A percentile compares a stretch with the other conserved stretches of the same genome.
phyloP scores from a whole-genome alignment of 2,113 vertebrate species.

The Serilophus lunatus region DNA sequence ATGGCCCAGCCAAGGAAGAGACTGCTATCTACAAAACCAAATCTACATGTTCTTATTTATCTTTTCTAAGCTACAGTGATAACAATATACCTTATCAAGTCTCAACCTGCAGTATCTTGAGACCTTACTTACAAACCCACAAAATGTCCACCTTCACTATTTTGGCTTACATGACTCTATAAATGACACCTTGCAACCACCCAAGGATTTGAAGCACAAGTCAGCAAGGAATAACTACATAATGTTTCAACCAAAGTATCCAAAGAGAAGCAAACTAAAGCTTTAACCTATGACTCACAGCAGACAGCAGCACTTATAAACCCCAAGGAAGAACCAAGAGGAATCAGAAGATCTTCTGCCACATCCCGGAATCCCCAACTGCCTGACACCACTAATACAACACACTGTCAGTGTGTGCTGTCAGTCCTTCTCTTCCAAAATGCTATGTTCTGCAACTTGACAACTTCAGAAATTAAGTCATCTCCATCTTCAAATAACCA shows the following conservation, averaged over 20 bases:
- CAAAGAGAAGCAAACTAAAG: not conserved
- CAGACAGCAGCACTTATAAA: not conserved
- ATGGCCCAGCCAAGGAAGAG: not conserved
- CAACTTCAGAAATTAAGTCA: constrained; percentile 55
- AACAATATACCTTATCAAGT: not conserved
- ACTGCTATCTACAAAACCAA: not conserved
- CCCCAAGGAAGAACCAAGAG: not conserved
- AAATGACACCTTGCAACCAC: not conserved
- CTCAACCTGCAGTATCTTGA: not conserved
- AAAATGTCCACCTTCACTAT: not conserved
- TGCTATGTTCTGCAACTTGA: constrained; percentile 65
- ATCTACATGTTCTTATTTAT: not conserved
- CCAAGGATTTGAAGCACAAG: not conserved
- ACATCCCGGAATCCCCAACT: constrained; percentile 13
- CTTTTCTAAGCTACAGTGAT: not conserved
- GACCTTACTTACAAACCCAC: not conserved
- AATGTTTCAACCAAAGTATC: not conserved
- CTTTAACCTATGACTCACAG: not conserved
- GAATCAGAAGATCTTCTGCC: not conserved
- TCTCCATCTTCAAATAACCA: constrained; percentile 52
- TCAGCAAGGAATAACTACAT: not conserved
- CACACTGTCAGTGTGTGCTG: constrained; percentile 1
- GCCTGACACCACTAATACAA: constrained; percentile 39
- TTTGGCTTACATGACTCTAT: not conserved
- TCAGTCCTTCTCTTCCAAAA: constrained; percentile 26